Evolutionary conservation across 2,113 vertebrate genomes (phyloP), one percentile per base, ranked within the genome.

Genomic region (Muntiacus muntjak): DNA sequence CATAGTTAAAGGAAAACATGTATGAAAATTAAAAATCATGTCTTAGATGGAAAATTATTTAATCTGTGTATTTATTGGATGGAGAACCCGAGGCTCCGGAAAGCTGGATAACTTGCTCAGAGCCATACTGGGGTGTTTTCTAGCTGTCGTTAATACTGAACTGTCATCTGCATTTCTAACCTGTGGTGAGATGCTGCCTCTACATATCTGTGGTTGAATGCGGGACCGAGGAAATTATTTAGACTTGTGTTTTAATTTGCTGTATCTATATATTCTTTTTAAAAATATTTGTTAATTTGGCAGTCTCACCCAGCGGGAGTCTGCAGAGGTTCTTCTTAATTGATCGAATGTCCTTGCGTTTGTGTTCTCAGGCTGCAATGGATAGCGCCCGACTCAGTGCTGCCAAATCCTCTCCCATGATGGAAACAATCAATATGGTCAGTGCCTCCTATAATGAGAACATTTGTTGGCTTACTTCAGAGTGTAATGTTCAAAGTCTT

Each of bases 401-500:
- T 98, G 99, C 99, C 91, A 99, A 99, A 95, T 99, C 99, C 4
- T 99, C 99, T 94, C 99, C 99, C 62, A 99, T 99, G 99, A 99
- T 99, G 99, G 99, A 99, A 98, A 99, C 99, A 0, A 99, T 99
- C 97, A 99, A 99, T 98, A 99, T 99, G 99, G 99, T 99, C 98
- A 98, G 98, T 98, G 91, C 30, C 84, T 57, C 17, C 60, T 67
- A 57, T 19, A 54, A 95, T 3, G 5, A 9, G 54, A 81, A 55
- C 15, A 1, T 26, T 26, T 33, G 19, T 84, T 28, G 71, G 21
- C 21, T 50, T 87, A 12, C 36, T 2, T 88, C 40, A 25, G 52
- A 57, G 33, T 62, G 11, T 36, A 28, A 1, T 62, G 17, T 89
- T 84, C 52, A 30, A 7, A 74, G 26, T 58, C 43, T 76, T 96